Percentiles rank a stretch among this genome's conserved stretches.
These are phyloP conservation scores for Mesoclemmys tuberculata DNA, from an alignment of 2,113 vertebrate species.

Conservation along the genomic window DNA sequence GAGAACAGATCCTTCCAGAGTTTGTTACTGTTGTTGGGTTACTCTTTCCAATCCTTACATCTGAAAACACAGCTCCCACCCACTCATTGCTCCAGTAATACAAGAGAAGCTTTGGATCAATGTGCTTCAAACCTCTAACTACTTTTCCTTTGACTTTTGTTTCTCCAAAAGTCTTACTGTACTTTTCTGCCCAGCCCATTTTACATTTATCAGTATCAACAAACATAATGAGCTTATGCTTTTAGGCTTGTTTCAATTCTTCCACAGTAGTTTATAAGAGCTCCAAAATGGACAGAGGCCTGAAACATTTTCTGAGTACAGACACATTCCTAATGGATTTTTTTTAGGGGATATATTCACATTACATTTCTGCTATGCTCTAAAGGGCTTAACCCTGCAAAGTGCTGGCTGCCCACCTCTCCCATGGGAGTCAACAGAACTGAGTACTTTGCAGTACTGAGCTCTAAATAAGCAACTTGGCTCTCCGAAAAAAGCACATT, in stretches of 20 bases:
- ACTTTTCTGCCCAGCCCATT: conserved; percentile 51
- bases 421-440: conserved; percentile 45
- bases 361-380: neutral
- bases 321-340: neutral
- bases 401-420: neutral
- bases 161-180: conserved; percentile 34
- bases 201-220: neutral
- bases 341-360: conserved; percentile 16
- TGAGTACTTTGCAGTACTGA: neutral
- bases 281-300: conserved; percentile 57
- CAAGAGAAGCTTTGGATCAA: neutral
- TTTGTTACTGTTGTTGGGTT: neutral
- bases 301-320: neutral
- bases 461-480: no score
- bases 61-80: neutral
- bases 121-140: conserved; percentile 41
- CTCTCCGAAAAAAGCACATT: no score
- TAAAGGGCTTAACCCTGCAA: conserved; percentile 35
- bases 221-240: conserved; percentile 65
- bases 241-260: conserved; percentile 39
- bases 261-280: conserved; percentile 59
- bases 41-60: neutral
- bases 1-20: neutral
- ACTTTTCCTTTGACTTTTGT: neutral
- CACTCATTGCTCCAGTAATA: neutral